A percentile compares a stretch with the other conserved stretches of the same genome.
Conservation (phyloP, 2,113 vertebrate genomes). For the Mohoua ochrocephala region DNA sequence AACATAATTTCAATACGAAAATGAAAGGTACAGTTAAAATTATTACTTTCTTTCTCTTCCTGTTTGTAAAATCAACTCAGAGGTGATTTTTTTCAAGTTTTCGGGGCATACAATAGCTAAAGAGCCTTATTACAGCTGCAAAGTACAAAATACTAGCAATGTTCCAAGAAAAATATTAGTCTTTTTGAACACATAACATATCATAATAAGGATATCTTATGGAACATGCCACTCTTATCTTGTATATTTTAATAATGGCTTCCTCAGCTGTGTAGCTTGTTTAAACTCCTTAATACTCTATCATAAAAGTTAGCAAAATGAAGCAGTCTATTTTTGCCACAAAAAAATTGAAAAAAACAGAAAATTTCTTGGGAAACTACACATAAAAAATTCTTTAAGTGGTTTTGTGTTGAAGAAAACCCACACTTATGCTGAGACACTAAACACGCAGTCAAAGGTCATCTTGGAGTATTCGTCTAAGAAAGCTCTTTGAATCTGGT, state of each 20-base stretch:
- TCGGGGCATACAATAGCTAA: not conserved
- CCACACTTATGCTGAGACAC: not conserved
- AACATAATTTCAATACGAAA: not conserved
- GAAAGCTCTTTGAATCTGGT: not conserved
- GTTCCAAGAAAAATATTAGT: slow-evolving; percentile 26
- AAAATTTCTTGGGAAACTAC: not conserved
- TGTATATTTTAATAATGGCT: not conserved
- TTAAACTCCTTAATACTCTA: not conserved
- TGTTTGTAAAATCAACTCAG: not conserved
- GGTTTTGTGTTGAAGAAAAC: not conserved
- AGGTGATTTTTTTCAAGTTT: not conserved
- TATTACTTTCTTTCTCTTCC: not conserved
- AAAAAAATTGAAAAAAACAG: not conserved
- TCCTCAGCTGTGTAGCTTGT: not conserved
- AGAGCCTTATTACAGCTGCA: not conserved
- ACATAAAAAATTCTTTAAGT: not conserved
- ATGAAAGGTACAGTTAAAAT: not conserved
- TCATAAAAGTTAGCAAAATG: not conserved
- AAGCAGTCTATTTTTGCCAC: not conserved
- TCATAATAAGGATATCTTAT: not conserved
- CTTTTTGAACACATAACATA: not conserved
- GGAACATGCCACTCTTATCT: slow-evolving; percentile 7
- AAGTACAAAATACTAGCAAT: not conserved
- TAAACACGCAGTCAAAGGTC: not conserved
- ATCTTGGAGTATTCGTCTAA: not conserved